Percentiles rank a stretch among this genome's conserved stretches.
Conservation (phyloP, 2,113 vertebrate genomes). For the Semnopithecus entellus region DNA sequence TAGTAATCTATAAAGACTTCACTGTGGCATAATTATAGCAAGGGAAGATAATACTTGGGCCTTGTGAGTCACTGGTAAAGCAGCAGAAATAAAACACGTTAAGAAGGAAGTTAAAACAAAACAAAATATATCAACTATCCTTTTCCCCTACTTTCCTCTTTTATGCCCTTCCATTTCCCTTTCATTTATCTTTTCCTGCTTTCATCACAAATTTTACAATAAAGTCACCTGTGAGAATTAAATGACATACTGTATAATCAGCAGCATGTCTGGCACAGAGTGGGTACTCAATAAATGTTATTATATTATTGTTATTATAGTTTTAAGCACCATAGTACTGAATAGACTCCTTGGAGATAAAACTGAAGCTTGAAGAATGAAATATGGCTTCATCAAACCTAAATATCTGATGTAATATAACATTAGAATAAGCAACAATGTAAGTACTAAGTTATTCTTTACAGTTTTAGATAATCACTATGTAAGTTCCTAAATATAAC, state of each 20-base stretch:
- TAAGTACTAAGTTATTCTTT: background rate
- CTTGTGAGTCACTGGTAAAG: background rate
- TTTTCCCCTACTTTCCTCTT: background rate
- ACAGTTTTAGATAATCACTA: background rate
- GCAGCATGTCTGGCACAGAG: background rate
- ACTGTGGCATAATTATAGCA: background rate
- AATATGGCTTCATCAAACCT: background rate
- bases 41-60: background rate
- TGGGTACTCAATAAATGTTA: background rate
- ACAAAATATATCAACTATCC: background rate
- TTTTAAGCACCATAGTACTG: background rate
- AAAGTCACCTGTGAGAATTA: background rate
- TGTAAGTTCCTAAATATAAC: background rate
- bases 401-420: background rate
- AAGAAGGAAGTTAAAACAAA: background rate
- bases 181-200: background rate
- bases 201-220: conserved; percentile 11
- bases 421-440: background rate
- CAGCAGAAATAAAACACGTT: background rate
- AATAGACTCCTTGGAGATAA: background rate
- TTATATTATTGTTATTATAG: background rate
- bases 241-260: background rate
- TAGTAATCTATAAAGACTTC: background rate
- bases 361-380: background rate
- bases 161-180: background rate